Evolutionary conservation across 2,797 vertebrate species (phyloP), one percentile per base, ranked within the genome.

Genomic region (Atherinosoma microstoma): DNA sequence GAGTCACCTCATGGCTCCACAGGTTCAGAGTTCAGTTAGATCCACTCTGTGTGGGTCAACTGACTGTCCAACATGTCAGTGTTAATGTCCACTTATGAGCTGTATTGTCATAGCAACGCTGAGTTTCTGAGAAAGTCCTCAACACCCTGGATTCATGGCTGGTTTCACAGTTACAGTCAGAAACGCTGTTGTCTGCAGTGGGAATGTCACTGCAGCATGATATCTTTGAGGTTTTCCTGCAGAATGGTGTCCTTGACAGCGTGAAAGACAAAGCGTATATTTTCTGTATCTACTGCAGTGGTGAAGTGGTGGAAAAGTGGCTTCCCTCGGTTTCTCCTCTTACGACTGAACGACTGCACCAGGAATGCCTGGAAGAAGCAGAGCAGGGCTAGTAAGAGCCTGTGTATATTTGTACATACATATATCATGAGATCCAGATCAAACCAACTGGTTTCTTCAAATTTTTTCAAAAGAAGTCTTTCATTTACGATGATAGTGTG

Each of bases 241-340:
- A 99, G 95, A 92, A 99, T 99, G 0, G 97, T 99, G 95, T 99
- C 97, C 92, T 98, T 98, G 84, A 99, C 98, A 0, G 98, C 98
- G 11, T 97, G 97, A 78, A 99, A 99, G 77, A 99, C 98, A 1
- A 98, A 99, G 85, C 98, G 97, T 90, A 99, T 97, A 78, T 99
- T 98, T 80, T 98, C 97, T 0, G 97, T 99, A 94, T 99, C 97
- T 45, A 98, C 96, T 60, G 97, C 98, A 0, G 98, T 99, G 90
- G 97, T 99, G 94, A 99, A 99, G 91, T 99, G 98, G 91, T 99
- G 98, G 93, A 98, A 99, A 9, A 98, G 95, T 0, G 97, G 97
- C 90, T 96, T 97, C 67, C 95, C 96, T 35, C 97, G 95, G 91
- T 97, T 98, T 12, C 97, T 95, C n/a, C 97, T 86, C 89, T 97